phyloP scores from a whole-genome alignment of 2,797 vertebrate species.

The Parambassis ranga region DNA sequence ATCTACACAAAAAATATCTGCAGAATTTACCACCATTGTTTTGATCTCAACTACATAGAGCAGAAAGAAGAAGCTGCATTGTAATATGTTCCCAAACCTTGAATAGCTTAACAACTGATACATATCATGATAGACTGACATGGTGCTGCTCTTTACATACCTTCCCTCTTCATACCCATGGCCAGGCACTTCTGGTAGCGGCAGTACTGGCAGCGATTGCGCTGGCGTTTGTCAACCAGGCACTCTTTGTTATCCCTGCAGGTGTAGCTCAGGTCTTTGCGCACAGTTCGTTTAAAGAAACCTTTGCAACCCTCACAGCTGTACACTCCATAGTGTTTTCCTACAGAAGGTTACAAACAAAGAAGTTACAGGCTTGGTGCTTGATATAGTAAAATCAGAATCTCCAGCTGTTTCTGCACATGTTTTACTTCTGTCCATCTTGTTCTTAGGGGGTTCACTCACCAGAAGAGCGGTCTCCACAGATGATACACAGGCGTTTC shows the following conservation, averaged over 20 bases:
- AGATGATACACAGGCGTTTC: conserved; percentile 98
- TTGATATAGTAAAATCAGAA: no score
- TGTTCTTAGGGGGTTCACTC: conserved; percentile 40
- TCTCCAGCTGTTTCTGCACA: background rate
- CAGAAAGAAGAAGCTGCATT: no score
- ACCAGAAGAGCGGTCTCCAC: conserved; percentile 98
- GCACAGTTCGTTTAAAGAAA: conserved; percentile 95
- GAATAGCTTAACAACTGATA: conserved; percentile 11
- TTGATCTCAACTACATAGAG: no score
- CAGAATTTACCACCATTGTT: no score
- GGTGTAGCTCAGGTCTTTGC: conserved; percentile 96
- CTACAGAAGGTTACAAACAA: conserved; percentile 79
- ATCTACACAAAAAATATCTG: conserved; percentile 14
- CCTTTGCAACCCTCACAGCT: conserved; percentile 98
- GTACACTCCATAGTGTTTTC: conserved; percentile 95
- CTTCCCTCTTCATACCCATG: conserved; percentile 98
- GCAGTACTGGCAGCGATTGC: conserved; percentile 97
- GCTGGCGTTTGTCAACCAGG: conserved; percentile 95
- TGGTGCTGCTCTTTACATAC: conserved; percentile 68
- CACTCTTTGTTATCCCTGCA: conserved; percentile 97
- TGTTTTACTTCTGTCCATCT: conserved; percentile 15
- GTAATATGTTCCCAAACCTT: conserved; percentile 1
- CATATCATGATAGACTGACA: background rate
- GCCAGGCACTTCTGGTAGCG: conserved; percentile 95
- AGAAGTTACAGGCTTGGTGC: no score